Conservation (phyloP, 2,797 vertebrate species). For the Sebastes wilsoni region DNA sequence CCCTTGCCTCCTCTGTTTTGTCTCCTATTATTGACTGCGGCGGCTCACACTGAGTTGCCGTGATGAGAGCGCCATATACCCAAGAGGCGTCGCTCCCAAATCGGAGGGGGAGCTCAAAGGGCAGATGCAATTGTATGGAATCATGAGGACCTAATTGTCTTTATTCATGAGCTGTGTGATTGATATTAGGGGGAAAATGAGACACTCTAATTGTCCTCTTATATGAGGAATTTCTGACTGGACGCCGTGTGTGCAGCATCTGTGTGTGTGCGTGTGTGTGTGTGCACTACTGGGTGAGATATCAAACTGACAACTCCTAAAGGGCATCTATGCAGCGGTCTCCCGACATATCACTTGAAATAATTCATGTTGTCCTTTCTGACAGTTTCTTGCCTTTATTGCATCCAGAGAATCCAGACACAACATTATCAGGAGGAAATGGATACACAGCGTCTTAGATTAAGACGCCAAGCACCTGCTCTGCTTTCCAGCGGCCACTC, state of each 20-base stretch:
- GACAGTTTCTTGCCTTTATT: slow-evolving; percentile 63
- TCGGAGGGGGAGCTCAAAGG: slow-evolving; percentile 67
- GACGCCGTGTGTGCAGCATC: slow-evolving; percentile 19
- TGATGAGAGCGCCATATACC: slow-evolving; percentile 71
- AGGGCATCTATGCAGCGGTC: slow-evolving; percentile 72
- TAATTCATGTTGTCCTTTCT: slow-evolving; percentile 74
- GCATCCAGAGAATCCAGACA: slow-evolving; percentile 35
- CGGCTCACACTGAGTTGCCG: slow-evolving; percentile 66
- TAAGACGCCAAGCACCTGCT: background rate
- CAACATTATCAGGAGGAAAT: slow-evolving; percentile 8
- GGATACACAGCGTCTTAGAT: slow-evolving; percentile 1
- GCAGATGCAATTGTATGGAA: slow-evolving; percentile 77
- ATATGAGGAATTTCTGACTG: slow-evolving; percentile 76
- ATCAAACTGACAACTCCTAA: slow-evolving; percentile 81
- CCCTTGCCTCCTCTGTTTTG: slow-evolving; percentile 72
- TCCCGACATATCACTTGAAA: slow-evolving; percentile 75
- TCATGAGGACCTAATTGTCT: slow-evolving; percentile 80
- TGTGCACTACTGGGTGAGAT: slow-evolving; percentile 65
- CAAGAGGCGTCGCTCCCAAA: slow-evolving; percentile 72
- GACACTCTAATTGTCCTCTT: slow-evolving; percentile 79
- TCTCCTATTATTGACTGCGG: slow-evolving; percentile 74
- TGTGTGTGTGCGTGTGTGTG: slow-evolving; percentile 21
- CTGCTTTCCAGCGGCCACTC: background rate
- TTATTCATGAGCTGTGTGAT: slow-evolving; percentile 84
- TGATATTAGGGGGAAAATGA: slow-evolving; percentile 83